Base-by-base conservation (phyloP, 2,888 invertebrate genomes). In the Alcis repandata region DNA sequence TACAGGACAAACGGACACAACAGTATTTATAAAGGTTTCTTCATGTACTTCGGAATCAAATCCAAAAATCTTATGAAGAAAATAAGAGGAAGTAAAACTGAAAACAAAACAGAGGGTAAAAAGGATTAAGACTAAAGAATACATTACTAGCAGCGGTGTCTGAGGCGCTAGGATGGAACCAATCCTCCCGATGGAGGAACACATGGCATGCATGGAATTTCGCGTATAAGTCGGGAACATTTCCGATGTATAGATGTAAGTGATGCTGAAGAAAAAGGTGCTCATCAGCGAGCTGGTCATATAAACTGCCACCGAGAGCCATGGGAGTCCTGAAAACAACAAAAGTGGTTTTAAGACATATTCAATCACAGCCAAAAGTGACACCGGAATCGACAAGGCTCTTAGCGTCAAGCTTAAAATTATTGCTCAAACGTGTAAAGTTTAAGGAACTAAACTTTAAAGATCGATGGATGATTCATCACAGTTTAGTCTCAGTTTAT, bases 101-200 rank as follows among this genome's bases (percentile, higher is more conserved):
- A 15, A 6, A 15, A 6, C 6, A 0, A 13, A n/a, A 1, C 40
- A 40, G 1, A 3, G n/a, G n/a, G n/a, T n/a, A 13, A 13, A n/a
- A 13, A 1, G 0, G n/a, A 13, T 13, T 38, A 17, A 46, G n/a
- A n/a, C n/a, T 6, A 27, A 48, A 17, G 10, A 40, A 40, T 11
- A 4, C 59, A 59, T 72, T 89, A 95, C 96, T 90, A 96, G 76
- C 69, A 96, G 82, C 2, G 95, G 95, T 38, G 95, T 95, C 79
- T 96, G 96, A 7, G 96, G 95, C 2, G 96, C 95, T 13, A 95
- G 74, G 75, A 95, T 95, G 1, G 95, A 95, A 0, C 96, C 96
- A 38, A 95, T 88, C 46, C 96, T 89, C 10, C 95, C 96, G 58
- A 95, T 86, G 72, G 95, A 95, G 0, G 95, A 95, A 81, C 95